Base-by-base conservation (phyloP, 1,140 invertebrate species). In the Aphaenogaster rudis region DNA sequence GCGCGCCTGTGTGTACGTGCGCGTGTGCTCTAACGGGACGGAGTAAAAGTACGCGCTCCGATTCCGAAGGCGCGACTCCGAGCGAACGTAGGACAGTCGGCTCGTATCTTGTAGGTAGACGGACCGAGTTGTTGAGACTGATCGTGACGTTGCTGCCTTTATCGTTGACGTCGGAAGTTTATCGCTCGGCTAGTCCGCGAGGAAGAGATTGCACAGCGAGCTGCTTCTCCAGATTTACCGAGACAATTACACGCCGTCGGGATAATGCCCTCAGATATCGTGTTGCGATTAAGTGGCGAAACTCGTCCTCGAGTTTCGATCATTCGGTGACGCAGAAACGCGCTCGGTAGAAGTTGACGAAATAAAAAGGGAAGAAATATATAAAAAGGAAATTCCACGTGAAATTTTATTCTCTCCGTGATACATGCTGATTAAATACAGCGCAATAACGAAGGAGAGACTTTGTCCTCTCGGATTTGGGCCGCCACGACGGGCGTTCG, bases 1-100 rank as follows among this genome's bases (percentile, higher is more conserved):
- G 3, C 3, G 15, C 7, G 45, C 0, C 45, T 39, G n/a, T 52
- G 33, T 3, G 7, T 77, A n/a, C 3, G 69, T 21, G 6, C 13
- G 21, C 15, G 21, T 33, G 54, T 48, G 42, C 8, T 33, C 28
- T 39, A 80, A 80, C 61, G 63, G 63, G 63, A 52, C 77, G 77
- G 3, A 39, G 78, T 79, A 79, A 79, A 79, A 79, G 59, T 79
- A 66, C 76, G 59, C 45, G 78, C 17, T 80, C 78, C 36, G 48
- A 69, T 80, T 80, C 45, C 63, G 78, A 69, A 39, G n/a, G 48
- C 63, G 78, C 48, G 77, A 79, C 28, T 64, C 28, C 15, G 17
- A 74, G 33, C 71, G 52, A 76, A 76, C n/a, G 72, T 33, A 5
- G 17, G 28, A 64, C 28, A 79, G 59, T 39, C 17, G 28, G 9